Percentiles rank a stretch among this genome's conserved stretches.
These are phyloP conservation scores for Danionella cerebrum DNA, from an alignment of 2,113 vertebrate genomes.

Conservation along the genomic window DNA sequence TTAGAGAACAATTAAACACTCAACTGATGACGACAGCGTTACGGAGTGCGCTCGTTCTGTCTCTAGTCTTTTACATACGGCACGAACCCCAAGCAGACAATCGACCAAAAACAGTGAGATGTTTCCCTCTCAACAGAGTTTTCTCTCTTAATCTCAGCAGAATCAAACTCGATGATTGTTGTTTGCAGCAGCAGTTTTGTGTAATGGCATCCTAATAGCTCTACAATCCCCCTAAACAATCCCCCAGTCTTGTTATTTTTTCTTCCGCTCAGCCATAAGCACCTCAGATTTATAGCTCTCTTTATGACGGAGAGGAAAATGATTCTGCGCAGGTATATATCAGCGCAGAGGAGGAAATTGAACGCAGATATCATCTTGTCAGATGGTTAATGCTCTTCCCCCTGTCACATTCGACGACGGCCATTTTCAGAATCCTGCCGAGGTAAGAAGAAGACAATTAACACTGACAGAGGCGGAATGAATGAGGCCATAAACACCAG, in stretches of 20 bases:
- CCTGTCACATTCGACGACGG: conserved; percentile 99
- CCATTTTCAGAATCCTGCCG: conserved; percentile 99
- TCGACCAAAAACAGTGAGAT: no score
- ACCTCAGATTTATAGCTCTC: conserved; percentile 99
- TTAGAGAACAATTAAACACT: no score
- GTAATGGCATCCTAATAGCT: conserved; percentile 99
- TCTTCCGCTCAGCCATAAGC: conserved; percentile 86
- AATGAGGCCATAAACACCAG: conserved; percentile 99
- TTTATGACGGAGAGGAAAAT: conserved; percentile 99
- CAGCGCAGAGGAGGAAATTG: conserved; percentile 99
- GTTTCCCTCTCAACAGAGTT: no score
- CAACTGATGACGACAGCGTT: no score
- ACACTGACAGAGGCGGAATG: conserved; percentile 99
- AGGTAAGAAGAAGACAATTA: conserved; percentile 99
- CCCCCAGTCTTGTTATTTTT: conserved; percentile 71
- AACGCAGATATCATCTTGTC: conserved; percentile 99
- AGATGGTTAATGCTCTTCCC: conserved; percentile 99
- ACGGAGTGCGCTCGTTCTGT: no score
- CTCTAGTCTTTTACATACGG: no score
- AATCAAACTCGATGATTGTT: conserved; percentile 99
- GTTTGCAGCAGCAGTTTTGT: conserved; percentile 99
- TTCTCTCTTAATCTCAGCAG: conserved; percentile 96
- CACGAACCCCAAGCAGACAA: no score
- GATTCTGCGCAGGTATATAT: conserved; percentile 99
- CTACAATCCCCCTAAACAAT: conserved; percentile 81